Evolutionary conservation across 2,888 invertebrate species (phyloP), one percentile per base, ranked within the genome.

Genomic region (Mythimna albipuncta): DNA sequence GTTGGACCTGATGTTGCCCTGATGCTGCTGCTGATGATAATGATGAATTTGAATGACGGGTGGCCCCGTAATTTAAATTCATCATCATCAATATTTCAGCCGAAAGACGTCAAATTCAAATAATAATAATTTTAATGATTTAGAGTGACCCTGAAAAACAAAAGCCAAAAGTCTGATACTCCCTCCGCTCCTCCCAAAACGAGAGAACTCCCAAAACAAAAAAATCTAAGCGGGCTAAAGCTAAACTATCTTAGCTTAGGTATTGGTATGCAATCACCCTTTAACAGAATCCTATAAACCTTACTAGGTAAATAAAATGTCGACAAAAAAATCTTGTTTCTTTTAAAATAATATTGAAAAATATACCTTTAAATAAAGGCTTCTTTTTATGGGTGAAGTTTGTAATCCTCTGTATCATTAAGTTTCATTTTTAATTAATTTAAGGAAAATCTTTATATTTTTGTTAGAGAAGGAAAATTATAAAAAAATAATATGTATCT

Each of bases 381-480:
- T 16, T 44, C 19, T 7, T 32, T 47, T 47, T 59, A 9, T 16
- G 21, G n/a, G 13, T n/a, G 11, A 19, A 1, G 19, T 44, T 26
- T 10, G 10, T 13, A 44, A 16, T 32, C 16, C 19, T n/a, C 9
- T 10, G 4, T 19, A 50, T 26, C 13, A 38, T 44, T 44, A n/a
- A 57, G 21, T 26, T 41, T n/a, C 9, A 26, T 38, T 57, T 38
- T 10, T 44, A 64, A 38, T 32, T 35, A 0, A 44, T 44, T 75
- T 3, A 21, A 63, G 16, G 41, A n/a, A 26, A 50, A 41, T 6
- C 2, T 38, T 13, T 44, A 13, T 13, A 54, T 57, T 57, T 54
- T 61, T 19, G 11, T 21, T 52, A n/a, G 13, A 54, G 47, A 58
- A 58, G 54, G 57, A 63, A 76, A 69, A 69, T 26, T 11, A 41